These are phyloP conservation scores for Pristionchus fissidentatus DNA, from an alignment of 2,888 invertebrate species.

Conservation along the genomic window DNA sequence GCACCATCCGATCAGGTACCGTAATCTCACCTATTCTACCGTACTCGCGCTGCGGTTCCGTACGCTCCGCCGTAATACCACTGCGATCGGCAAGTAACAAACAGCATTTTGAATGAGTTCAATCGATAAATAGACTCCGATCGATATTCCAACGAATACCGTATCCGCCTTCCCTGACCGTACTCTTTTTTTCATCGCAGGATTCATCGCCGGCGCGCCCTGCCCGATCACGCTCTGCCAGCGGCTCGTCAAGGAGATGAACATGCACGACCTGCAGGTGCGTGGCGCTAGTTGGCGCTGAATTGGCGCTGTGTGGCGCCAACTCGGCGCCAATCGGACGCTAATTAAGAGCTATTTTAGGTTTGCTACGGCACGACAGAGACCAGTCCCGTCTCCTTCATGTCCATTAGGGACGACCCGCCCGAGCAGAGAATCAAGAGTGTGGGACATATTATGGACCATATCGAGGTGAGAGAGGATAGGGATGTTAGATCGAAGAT, in stretches of 20 bases:
- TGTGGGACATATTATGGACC: conserved; percentile 79
- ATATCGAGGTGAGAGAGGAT: conserved; percentile 79
- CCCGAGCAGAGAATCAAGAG: conserved; percentile 78
- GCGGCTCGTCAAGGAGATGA: conserved; percentile 77
- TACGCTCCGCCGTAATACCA: not conserved
- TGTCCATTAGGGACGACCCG: conserved; percentile 78
- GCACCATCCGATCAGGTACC: conserved; percentile 69
- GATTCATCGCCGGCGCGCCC: conserved; percentile 84
- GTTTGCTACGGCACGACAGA: conserved; percentile 82
- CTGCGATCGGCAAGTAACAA: not conserved
- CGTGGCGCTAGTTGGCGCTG: not conserved
- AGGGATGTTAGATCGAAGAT: not conserved
- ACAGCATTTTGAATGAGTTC: not conserved
- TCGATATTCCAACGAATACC: not conserved
- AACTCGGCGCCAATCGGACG: no score
- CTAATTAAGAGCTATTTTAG: conserved; percentile 70
- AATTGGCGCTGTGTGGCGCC: not conserved
- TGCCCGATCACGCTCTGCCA: conserved; percentile 80
- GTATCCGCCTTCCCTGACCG: not conserved
- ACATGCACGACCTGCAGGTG: conserved; percentile 74
- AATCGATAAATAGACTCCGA: not conserved
- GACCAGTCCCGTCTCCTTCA: conserved; percentile 80
- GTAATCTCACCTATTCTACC: not conserved
- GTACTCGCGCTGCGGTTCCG: no score
- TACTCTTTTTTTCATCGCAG: conserved; percentile 78